Evolutionary conservation across 2,113 vertebrate species (phyloP).

Genomic region (Melanotaenia duboulayi): DNA sequence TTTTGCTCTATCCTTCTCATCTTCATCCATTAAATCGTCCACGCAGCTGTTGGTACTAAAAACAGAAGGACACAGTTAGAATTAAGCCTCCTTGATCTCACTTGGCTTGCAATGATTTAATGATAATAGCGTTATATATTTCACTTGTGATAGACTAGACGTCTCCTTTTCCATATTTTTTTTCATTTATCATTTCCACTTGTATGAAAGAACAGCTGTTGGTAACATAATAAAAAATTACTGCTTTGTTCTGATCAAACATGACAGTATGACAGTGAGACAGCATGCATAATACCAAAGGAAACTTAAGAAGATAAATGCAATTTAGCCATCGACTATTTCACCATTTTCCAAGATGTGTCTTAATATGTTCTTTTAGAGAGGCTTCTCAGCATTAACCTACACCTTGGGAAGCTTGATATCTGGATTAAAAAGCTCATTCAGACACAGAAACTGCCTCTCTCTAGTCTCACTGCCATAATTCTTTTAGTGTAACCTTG

Average conservation of each 20-base stretch:
- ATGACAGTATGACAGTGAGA: not conserved
- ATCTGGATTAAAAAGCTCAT: not conserved
- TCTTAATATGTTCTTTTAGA: not conserved
- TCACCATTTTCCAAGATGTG: not conserved
- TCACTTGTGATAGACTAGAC: not conserved
- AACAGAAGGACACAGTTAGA: constrained; percentile 47
- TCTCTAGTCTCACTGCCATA: not conserved
- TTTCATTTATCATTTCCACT: not conserved
- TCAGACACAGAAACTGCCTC: not conserved
- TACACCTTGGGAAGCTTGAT: too few relatives aligned
- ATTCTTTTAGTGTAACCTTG: constrained; percentile 26
- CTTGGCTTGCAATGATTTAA: not conserved
- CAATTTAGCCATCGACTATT: not conserved
- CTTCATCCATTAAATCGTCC: constrained; percentile 92
- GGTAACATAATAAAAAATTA: not conserved
- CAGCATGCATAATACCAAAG: not conserved
- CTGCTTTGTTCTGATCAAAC: not conserved
- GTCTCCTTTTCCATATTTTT: too few relatives aligned
- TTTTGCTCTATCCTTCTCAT: constrained; percentile 95
- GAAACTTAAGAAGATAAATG: not conserved
- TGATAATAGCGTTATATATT: not conserved
- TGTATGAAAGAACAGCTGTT: not conserved
- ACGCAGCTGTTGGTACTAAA: constrained; percentile 87
- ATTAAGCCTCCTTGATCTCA: constrained; percentile 3
- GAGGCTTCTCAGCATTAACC: not conserved